Evolutionary conservation across 2,113 vertebrate species (phyloP), one percentile per base, ranked within the genome.

Genomic region (Notarius lentiginosus): DNA sequence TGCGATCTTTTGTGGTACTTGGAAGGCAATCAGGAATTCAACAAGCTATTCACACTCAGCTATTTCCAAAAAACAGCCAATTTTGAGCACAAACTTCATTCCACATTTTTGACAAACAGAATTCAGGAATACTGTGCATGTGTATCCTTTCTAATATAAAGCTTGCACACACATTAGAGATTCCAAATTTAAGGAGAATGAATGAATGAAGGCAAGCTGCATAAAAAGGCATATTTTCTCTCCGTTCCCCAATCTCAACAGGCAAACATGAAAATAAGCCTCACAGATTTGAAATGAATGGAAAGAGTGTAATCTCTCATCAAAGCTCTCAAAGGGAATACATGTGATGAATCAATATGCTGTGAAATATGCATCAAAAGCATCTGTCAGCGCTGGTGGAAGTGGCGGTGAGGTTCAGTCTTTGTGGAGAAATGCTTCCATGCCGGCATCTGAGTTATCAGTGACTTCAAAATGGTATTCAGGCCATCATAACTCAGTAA

Each of bases 241-340:
- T 72, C 65, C 51, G 20, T 70, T 56, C 63, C 51, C 58, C 14
- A 49, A 18, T 34, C 79, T 81, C 85, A 51, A n/a, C 77, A 82
- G 34, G 76, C 27, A 66, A 22, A 14, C 30, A 11, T 8, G 61
- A 34, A 12, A 66, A 79, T 34, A 3, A 53, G 60, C 73, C n/a
- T 65, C 5, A 10, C 27, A 56, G 84, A 27, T 47, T 86, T 51
- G 15, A 47, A 17, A 27, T 24, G 79, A 34, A 51, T 24, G 34
- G 55, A 30, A 30, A 6, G 34, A 75, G 53, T 55, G 47, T 82
- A 51, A 87, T 87, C 51, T 24, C 85, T 86, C 85, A 86, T 87
- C 65, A 86, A 60, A 86, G 27, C 51, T 80, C 70, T 51, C 76
- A 60, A 72, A 82, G 34, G 49, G 85, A 61, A 86, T 60, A 60